These are phyloP conservation scores for Zaprionus davidi DNA, from an alignment of 1,140 invertebrate species.

Conservation along the genomic window DNA sequence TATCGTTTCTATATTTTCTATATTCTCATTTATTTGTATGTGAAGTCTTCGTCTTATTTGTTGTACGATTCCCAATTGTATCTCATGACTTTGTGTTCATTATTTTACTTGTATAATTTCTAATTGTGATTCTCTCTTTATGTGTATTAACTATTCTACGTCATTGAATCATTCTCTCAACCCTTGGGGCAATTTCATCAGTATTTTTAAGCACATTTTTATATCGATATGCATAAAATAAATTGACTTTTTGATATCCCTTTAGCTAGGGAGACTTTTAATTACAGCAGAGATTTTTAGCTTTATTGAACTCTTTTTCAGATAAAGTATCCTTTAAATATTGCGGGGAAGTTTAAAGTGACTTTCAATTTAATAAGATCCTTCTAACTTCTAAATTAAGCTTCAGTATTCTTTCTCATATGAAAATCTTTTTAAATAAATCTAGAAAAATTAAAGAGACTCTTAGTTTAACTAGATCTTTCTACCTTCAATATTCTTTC, in stretches of 20 bases:
- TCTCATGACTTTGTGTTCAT: constrained; percentile 10
- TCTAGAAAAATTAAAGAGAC: neutral
- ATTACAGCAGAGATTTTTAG: too few relatives aligned
- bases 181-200: neutral
- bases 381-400: too few relatives aligned
- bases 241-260: neutral
- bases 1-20: neutral
- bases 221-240: neutral
- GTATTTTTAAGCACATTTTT: constrained; percentile 3
- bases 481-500: constrained; percentile 8
- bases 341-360: too few relatives aligned
- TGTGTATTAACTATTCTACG: neutral
- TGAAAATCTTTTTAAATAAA: too few relatives aligned
- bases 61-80: constrained; percentile 4
- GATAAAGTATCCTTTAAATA: too few relatives aligned
- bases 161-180: neutral
- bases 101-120: neutral
- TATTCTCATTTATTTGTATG: constrained; percentile 20
- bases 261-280: too few relatives aligned
- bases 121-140: neutral
- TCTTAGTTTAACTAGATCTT: neutral
- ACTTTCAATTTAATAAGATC: too few relatives aligned
- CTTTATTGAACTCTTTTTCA: too few relatives aligned
- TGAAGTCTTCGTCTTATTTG: neutral
- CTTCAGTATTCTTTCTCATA: too few relatives aligned